These are phyloP conservation scores for Drosophila repletoides DNA, from an alignment of 1,140 invertebrate species.

Conservation along the genomic window DNA sequence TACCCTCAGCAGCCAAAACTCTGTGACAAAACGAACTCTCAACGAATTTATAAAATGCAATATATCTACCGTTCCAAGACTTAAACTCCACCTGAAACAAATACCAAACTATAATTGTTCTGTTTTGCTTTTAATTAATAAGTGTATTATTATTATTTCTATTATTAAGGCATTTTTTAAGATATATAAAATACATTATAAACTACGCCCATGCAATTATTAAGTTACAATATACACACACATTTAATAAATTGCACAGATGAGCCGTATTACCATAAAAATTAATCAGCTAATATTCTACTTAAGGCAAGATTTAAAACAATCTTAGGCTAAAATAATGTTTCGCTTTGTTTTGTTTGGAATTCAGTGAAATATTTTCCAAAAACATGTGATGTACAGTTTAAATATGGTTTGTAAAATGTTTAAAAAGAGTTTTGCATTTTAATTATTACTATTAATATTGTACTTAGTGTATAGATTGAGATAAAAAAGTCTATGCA, in stretches of 20 bases:
- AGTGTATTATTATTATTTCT: constrained; percentile 25
- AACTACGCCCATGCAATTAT: constrained; percentile 45
- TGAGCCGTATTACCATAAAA: constrained; percentile 44
- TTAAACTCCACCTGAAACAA: background rate
- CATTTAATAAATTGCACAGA: constrained; percentile 51
- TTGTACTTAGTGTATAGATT: constrained; percentile 10
- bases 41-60: constrained; percentile 43
- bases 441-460: background rate
- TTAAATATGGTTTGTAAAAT: too few relatives aligned
- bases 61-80: too few relatives aligned
- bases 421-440: background rate
- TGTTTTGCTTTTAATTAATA: constrained; percentile 45
- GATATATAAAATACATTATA: constrained; percentile 38
- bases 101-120: constrained; percentile 1
- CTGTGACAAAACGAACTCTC: constrained; percentile 43
- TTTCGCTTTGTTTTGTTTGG: constrained; percentile 48
- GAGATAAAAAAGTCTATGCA: constrained; percentile 45
- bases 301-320: constrained; percentile 78
- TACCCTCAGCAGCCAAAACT: too few relatives aligned
- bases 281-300: constrained; percentile 52
- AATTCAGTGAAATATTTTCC: constrained; percentile 42
- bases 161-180: constrained; percentile 46
- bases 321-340: constrained; percentile 69
- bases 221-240: constrained; percentile 50
- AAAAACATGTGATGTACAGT: constrained; percentile 30